Base-by-base conservation (phyloP, 2,113 vertebrate species). In the Bufo bufo region DNA sequence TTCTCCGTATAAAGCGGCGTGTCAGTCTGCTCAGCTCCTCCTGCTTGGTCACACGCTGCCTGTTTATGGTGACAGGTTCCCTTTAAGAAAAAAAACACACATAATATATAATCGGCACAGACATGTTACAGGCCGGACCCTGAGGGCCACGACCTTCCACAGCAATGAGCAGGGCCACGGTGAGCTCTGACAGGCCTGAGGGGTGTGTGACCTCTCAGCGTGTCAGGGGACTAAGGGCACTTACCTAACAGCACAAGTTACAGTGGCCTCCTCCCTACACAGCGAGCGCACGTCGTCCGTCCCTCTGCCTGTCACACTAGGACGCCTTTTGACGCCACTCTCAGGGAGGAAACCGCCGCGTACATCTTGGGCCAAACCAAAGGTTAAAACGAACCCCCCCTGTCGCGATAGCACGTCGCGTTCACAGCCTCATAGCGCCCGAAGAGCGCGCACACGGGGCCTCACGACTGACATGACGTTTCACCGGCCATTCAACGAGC, bases 291-390 rank as follows among this genome's bases (percentile, higher is more conserved):
- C 72, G 74, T 33, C n/a, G n/a, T 80, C 63, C 2, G 52, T 59
- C 17, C 14, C 69, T 23, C 11, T 1, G 54, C 85, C 77, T 45
- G 59, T 80, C 77, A 80, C 77, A 69, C 77, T 52, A 71, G 71
- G 84, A 49, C 84, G 84, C 78, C 78, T 8, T 75, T 47, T 50
- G 77, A 81, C 66, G 52, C 56, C 52, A 19, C 47, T 54, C 75
- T 12, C 50, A 72, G 58, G 66, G 20, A 61, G 56, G 80, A 17
- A 63, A 66, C 56, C 56, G 56, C 80, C 69, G 56, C 80, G 77
- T 11, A 58, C 85, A 87, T 87, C 85, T 58, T 63, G 77, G 85
- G 78, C 85, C 77, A 58, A 81, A 56, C 85, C 50, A 87, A 33
- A 81, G 85, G 77, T 87, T 66, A 87, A 87, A 87, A 81, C 45